A percentile compares a stretch with the other conserved stretches of the same genome.
phyloP scores from a whole-genome alignment of 2,888 invertebrate species.

The Xylota sylvarum region DNA sequence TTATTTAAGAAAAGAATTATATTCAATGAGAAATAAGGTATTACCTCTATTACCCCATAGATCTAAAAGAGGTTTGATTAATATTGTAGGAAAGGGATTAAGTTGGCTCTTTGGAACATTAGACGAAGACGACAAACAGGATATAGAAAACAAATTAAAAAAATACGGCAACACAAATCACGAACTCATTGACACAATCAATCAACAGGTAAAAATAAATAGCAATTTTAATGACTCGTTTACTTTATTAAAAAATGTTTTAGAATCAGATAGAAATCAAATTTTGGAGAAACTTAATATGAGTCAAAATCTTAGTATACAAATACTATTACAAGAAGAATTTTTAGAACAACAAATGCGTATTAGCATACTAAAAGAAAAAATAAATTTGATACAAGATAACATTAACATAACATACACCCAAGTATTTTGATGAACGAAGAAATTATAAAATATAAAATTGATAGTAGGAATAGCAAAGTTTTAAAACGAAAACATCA shows the following conservation, averaged over 20 bases:
- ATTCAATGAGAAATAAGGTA: too few species aligned
- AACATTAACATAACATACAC: too few species aligned
- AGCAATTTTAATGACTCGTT: constrained; percentile 1
- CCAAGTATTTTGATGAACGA: constrained; percentile 7
- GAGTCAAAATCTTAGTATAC: constrained; percentile 8
- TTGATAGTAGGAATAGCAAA: constrained; percentile 6
- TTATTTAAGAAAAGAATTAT: too few species aligned
- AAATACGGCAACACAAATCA: constrained; percentile 7
- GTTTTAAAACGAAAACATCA: constrained; percentile 6
- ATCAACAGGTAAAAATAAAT: constrained; percentile 24
- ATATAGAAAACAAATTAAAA: constrained; percentile 10
- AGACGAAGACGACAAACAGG: background rate
- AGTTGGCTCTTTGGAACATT: background rate
- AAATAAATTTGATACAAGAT: constrained; percentile 15
- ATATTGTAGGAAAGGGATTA: constrained; percentile 4
- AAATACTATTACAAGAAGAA: background rate
- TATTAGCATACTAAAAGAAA: constrained; percentile 16
- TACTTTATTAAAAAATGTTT: constrained; percentile 25
- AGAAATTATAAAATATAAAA: background rate
- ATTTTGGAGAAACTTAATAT: background rate
- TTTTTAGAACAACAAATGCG: too few species aligned
- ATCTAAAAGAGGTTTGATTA: constrained; percentile 11
- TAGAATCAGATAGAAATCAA: constrained; percentile 8
- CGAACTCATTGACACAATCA: background rate
- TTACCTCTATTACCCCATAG: too few species aligned